These are phyloP conservation scores for Nasonia giraulti DNA, from an alignment of 1,140 invertebrate species.

Conservation along the genomic window DNA sequence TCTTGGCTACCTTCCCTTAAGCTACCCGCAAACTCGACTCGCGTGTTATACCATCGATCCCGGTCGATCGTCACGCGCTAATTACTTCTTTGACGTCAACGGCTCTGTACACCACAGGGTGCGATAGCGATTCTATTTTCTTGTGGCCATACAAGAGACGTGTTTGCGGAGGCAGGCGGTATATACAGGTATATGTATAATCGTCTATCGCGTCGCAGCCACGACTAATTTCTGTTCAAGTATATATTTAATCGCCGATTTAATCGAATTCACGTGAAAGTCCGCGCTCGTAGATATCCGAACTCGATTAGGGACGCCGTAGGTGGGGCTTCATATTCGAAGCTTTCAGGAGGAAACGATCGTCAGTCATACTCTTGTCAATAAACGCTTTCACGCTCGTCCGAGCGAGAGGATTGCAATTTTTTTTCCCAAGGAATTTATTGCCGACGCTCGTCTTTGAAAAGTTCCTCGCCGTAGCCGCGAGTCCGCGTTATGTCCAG, in stretches of 20 bases:
- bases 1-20: too few relatives aligned
- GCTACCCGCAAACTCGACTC: too few relatives aligned
- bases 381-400: slow-evolving; percentile 36
- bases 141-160: background rate
- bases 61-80: background rate
- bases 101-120: background rate
- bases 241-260: background rate
- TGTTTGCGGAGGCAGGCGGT: background rate
- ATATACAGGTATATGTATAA: too few relatives aligned
- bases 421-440: slow-evolving; percentile 19
- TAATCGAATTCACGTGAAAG: slow-evolving; percentile 16
- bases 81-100: background rate
- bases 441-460: background rate
- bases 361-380: slow-evolving; percentile 27
- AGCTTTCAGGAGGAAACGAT: background rate
- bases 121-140: background rate
- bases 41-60: too few relatives aligned
- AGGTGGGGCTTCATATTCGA: background rate
- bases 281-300: background rate
- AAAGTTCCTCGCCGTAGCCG: background rate
- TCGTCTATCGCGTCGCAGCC: background rate
- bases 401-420: background rate
- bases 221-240: slow-evolving; percentile 1
- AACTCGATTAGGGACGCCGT: slow-evolving; percentile 6
- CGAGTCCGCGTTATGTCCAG: background rate